phyloP scores from a whole-genome alignment of 2,113 vertebrate genomes.

The Aptenodytes forsteri region DNA sequence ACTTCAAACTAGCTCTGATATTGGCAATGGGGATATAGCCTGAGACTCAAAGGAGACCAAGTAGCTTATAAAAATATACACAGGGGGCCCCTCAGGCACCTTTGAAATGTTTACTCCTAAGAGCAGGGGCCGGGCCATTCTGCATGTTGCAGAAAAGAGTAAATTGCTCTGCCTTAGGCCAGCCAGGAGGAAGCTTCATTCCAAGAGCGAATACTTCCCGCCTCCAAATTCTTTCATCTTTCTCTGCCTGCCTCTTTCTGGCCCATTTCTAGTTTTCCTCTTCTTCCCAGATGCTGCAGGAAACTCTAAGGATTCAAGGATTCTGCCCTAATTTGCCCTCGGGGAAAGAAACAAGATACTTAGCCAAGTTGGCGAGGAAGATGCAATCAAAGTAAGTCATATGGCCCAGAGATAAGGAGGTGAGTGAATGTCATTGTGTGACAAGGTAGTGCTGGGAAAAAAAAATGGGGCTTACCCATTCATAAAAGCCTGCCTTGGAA shows the following conservation, averaged over 20 bases:
- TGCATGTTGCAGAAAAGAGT: background rate
- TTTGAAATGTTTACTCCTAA: conserved; percentile 9
- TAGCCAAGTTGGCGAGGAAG: background rate
- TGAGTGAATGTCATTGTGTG: conserved; percentile 7
- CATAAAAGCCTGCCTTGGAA: conserved; percentile 3
- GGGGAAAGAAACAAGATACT: background rate
- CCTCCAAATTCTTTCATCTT: conserved; percentile 48
- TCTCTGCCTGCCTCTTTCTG: conserved; percentile 24
- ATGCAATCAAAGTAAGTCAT: background rate
- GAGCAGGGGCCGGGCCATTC: background rate
- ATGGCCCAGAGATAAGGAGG: background rate
- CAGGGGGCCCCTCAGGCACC: background rate
- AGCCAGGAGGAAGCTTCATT: conserved; percentile 32
- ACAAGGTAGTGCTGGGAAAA: background rate
- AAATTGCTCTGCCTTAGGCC: conserved; percentile 50
- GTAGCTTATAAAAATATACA: conserved; percentile 23
- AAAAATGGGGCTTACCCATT: background rate
- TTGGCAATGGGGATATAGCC: background rate
- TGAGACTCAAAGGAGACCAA: background rate
- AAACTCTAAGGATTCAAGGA: background rate
- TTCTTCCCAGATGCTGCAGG: conserved; percentile 17
- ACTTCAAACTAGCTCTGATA: background rate
- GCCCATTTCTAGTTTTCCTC: conserved; percentile 17
- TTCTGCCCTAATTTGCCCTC: background rate
- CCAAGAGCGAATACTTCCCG: background rate